Conservation (phyloP, 1,140 invertebrate species). For the Leptopilina boulardi region DNA sequence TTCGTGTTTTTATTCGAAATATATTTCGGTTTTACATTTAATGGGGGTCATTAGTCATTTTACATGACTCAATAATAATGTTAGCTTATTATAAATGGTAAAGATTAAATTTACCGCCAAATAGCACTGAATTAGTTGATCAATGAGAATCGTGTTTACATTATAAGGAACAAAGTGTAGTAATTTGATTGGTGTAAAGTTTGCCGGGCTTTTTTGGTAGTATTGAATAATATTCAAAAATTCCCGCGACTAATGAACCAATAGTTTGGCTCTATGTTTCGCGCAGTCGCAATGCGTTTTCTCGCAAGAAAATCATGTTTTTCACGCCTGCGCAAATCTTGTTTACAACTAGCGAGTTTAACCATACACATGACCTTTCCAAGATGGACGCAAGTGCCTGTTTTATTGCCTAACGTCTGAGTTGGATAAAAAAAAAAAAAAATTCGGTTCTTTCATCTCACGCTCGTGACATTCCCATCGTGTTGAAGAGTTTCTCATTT, state of each 20-base stretch:
- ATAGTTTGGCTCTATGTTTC: neutral
- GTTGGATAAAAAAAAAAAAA: slow-evolving; percentile 51
- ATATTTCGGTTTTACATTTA: too few species aligned
- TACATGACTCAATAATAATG: too few species aligned
- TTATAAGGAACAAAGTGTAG: too few species aligned
- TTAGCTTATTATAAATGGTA: too few species aligned
- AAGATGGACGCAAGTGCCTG: slow-evolving; percentile 74
- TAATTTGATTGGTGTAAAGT: too few species aligned
- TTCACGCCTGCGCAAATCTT: slow-evolving; percentile 73
- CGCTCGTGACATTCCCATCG: slow-evolving; percentile 9
- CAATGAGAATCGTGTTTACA: too few species aligned
- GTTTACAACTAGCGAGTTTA: slow-evolving; percentile 76
- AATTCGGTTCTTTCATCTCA: slow-evolving; percentile 35
- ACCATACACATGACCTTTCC: slow-evolving; percentile 75
- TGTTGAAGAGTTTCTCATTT: neutral
- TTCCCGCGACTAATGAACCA: neutral
- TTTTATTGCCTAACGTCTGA: slow-evolving; percentile 62
- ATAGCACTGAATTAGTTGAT: too few species aligned
- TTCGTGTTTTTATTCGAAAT: neutral
- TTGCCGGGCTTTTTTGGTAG: too few species aligned
- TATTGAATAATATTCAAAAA: neutral
- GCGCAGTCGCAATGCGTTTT: neutral
- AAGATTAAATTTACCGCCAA: too few species aligned
- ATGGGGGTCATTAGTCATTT: too few species aligned
- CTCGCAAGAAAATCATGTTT: slow-evolving; percentile 32